Percentiles rank a stretch among this genome's conserved stretches.
Evolutionary conservation across 2,797 vertebrate species (phyloP).

Genomic region (Alosa sapidissima): DNA sequence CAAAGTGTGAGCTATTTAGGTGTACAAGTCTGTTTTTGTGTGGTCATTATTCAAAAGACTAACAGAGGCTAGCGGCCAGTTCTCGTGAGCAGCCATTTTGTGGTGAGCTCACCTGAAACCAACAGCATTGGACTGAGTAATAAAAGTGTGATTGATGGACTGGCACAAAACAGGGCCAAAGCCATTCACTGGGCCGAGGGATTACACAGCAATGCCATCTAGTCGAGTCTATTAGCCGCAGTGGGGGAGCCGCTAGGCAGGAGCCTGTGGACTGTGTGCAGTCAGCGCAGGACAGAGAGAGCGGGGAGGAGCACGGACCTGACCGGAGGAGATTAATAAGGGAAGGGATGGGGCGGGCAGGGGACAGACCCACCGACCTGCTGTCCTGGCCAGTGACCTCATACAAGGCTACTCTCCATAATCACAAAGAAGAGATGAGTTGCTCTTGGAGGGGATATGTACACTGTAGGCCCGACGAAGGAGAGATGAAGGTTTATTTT

Average conservation of each 20-base stretch:
- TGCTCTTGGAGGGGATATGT: too few relatives aligned
- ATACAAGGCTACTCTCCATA: too few relatives aligned
- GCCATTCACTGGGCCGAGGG: not conserved
- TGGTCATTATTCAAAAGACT: not conserved
- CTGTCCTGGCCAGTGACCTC: not conserved
- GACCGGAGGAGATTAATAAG: not conserved
- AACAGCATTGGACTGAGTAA: conserved; percentile 47
- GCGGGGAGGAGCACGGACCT: not conserved
- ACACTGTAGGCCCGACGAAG: too few relatives aligned
- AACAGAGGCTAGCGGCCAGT: not conserved
- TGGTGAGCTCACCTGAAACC: conserved; percentile 15
- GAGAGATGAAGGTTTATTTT: not conserved
- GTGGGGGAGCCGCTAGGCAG: not conserved
- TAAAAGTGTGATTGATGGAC: conserved; percentile 43
- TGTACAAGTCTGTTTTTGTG: not conserved
- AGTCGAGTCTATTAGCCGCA: not conserved
- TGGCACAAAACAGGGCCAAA: conserved; percentile 19
- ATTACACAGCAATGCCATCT: not conserved
- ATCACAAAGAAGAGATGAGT: too few relatives aligned
- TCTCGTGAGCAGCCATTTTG: not conserved
- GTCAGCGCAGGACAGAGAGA: not conserved
- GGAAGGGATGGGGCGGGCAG: not conserved
- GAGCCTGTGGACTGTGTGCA: not conserved
- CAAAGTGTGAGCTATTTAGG: not conserved
- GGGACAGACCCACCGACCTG: not conserved